These are phyloP conservation scores for Sarcophaga carnaria DNA, from an alignment of 2,888 invertebrate species.

Conservation along the genomic window DNA sequence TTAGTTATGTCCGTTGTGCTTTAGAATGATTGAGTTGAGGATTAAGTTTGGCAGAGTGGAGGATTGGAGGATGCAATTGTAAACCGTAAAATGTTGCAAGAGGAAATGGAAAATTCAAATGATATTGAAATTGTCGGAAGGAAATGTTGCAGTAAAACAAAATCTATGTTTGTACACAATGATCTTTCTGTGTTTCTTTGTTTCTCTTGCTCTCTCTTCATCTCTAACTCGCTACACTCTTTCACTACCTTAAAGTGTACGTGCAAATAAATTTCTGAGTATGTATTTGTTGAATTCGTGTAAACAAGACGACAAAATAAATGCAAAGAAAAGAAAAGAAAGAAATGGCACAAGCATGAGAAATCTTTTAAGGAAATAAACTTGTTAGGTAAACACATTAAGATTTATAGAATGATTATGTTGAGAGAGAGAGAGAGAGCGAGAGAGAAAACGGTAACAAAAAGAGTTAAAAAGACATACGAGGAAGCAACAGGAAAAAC, in stretches of 20 bases:
- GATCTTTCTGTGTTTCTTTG: not conserved
- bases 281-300: too few species aligned
- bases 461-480: not conserved
- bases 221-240: too few species aligned
- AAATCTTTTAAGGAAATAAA: conserved; percentile 26
- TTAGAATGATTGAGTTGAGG: conserved; percentile 65
- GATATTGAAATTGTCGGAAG: conserved; percentile 66
- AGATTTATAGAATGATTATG: conserved; percentile 52
- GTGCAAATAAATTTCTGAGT: too few species aligned
- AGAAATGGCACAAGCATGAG: not conserved
- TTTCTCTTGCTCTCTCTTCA: not conserved
- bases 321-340: not conserved
- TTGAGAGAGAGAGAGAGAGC: not conserved
- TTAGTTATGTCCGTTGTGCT: conserved; percentile 21
- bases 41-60: conserved; percentile 44
- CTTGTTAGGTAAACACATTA: conserved; percentile 34
- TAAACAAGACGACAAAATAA: not conserved
- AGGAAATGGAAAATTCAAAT: conserved; percentile 66
- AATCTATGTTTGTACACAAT: not conserved
- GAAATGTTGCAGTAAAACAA: conserved; percentile 44
- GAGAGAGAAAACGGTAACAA: not conserved
- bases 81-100: conserved; percentile 51
- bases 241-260: too few species aligned
- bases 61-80: not conserved
- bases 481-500: not conserved